Evolutionary conservation across 64 coral and sea anemone genomes (phyloP).

Genomic region (Stichodactyla mertensii): DNA sequence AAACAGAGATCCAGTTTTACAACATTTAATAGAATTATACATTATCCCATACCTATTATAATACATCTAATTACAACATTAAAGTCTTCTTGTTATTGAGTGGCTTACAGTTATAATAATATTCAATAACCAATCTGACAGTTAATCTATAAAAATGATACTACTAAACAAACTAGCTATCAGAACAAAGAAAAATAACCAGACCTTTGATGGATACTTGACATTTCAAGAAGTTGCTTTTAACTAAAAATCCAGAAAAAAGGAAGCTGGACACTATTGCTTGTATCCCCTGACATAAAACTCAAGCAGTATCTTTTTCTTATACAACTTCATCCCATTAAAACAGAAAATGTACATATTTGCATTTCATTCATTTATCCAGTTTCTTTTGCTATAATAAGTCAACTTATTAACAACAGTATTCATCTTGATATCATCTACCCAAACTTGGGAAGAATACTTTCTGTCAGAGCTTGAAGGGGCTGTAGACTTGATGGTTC

Average conservation of each 20-base stretch:
- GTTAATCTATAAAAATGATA: no score
- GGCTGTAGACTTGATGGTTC: constrained; percentile 22
- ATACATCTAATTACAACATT: no score
- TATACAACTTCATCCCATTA: no score
- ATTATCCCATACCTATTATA: neutral
- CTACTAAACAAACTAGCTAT: no score
- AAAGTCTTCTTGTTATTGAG: neutral
- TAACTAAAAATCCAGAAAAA: neutral
- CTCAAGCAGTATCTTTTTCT: no score
- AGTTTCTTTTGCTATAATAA: no score
- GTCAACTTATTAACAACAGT: neutral
- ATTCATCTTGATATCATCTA: neutral
- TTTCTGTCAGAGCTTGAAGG: constrained; percentile 23
- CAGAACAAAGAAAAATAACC: neutral
- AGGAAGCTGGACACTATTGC: neutral
- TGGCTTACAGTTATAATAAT: neutral
- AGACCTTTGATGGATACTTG: neutral
- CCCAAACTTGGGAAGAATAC: neutral
- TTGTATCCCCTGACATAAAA: neutral
- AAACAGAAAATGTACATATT: no score
- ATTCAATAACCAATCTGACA: no score
- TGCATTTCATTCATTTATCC: no score
- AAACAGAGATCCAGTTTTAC: neutral
- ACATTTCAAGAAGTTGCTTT: neutral
- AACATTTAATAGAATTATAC: no score